Percentiles rank a stretch among this genome's conserved stretches.
phyloP scores from a whole-genome alignment of 2,797 vertebrate genomes.

The Cephalopachus bancanus region DNA sequence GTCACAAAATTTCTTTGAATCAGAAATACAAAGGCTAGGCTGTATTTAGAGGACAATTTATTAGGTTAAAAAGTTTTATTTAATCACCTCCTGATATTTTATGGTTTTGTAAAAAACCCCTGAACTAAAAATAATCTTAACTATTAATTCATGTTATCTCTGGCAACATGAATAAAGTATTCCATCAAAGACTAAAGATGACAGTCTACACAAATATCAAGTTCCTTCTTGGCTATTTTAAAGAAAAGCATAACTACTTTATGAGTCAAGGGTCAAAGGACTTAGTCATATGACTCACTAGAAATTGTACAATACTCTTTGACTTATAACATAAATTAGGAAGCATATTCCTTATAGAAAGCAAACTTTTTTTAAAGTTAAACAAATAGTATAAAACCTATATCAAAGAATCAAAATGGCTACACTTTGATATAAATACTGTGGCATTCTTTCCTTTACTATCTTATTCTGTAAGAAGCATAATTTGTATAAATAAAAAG shows the following conservation, averaged over 20 bases:
- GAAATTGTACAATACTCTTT: not conserved
- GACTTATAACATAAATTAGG: not conserved
- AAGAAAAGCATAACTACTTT: constrained; percentile 23
- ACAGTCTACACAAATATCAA: not conserved
- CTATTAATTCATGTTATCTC: constrained; percentile 30
- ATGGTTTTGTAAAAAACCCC: constrained; percentile 11
- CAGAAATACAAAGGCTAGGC: not conserved
- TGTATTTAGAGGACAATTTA: not conserved
- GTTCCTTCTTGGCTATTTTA: not conserved
- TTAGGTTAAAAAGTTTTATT: not conserved
- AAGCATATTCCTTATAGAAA: not conserved
- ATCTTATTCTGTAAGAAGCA: not conserved
- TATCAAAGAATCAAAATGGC: not conserved
- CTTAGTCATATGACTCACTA: not conserved
- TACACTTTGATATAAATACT: not conserved
- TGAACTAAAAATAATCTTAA: constrained; percentile 36
- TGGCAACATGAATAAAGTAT: not conserved
- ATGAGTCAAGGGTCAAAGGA: constrained; percentile 23
- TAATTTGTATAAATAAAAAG: not conserved
- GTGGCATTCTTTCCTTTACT: not conserved
- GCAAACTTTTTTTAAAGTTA: not conserved
- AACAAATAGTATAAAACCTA: constrained; percentile 9
- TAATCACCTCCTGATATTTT: not conserved
- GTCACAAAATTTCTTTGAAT: constrained; percentile 14
- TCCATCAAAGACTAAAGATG: not conserved